Evolutionary conservation across 2,797 vertebrate species (phyloP).

Genomic region (Clarias pachynema): DNA sequence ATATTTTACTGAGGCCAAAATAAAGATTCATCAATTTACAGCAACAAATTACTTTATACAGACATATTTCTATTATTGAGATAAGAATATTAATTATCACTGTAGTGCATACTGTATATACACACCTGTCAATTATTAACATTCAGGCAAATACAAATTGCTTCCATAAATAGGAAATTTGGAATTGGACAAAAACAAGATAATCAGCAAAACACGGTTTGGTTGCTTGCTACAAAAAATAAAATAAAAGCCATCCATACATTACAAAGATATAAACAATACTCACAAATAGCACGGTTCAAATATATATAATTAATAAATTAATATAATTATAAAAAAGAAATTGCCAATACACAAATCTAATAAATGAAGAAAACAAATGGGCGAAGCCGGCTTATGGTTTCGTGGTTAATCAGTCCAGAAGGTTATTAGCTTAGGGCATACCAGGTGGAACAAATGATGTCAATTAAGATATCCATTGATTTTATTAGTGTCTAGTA

Average conservation of each 20-base stretch:
- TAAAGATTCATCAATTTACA: not conserved
- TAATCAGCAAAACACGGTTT: not conserved
- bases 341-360: not conserved
- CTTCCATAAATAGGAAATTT: not conserved
- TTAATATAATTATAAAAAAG: not conserved
- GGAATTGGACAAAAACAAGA: not conserved
- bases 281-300: not conserved
- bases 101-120: not conserved
- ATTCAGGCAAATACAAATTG: not conserved
- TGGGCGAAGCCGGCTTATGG: constrained; percentile 1
- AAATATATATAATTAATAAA: not conserved
- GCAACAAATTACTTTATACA: not conserved
- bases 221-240: not conserved
- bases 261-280: not conserved
- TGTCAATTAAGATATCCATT: constrained; percentile 44
- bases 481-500: constrained; percentile 39
- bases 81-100: not conserved
- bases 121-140: not conserved
- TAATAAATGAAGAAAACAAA: not conserved
- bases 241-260: not conserved
- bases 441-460: constrained; percentile 45
- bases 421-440: constrained; percentile 47
- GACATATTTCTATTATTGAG: not conserved
- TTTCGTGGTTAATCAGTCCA: constrained; percentile 29
- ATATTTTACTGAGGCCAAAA: not conserved